phyloP scores from a whole-genome alignment of 2,113 vertebrate genomes.

The Oryzias curvinotus region DNA sequence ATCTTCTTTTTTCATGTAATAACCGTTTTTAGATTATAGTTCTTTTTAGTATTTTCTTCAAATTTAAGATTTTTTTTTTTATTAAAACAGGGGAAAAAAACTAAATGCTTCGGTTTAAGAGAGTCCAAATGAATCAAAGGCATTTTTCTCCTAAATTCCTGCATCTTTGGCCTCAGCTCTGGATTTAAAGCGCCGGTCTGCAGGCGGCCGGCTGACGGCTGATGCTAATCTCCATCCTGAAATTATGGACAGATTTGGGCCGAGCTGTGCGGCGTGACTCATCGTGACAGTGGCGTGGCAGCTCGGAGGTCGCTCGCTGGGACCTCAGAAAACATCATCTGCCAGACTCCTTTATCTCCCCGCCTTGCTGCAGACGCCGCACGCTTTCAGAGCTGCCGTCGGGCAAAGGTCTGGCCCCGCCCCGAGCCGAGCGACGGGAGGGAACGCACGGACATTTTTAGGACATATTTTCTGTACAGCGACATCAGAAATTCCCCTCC shows the following conservation, averaged over 20 bases:
- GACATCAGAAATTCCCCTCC: too few species aligned
- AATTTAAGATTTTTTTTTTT: too few species aligned
- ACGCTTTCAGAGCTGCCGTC: conserved; percentile 33
- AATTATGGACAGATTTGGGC: conserved; percentile 33
- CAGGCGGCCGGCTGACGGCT: conserved; percentile 15
- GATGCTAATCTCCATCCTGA: conserved; percentile 40
- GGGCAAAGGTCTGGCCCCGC: conserved; percentile 45
- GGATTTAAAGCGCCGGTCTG: conserved; percentile 4
- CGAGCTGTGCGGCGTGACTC: conserved; percentile 22
- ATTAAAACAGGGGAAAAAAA: too few species aligned
- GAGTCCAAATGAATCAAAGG: too few species aligned
- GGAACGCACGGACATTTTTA: too few species aligned
- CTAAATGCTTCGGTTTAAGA: too few species aligned
- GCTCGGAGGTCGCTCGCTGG: conserved; percentile 12
- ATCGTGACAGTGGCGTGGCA: conserved; percentile 19
- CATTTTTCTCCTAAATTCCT: not conserved
- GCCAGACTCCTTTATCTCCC: conserved; percentile 35
- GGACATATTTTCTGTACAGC: too few species aligned
- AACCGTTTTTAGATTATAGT: too few species aligned
- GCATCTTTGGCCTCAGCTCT: not conserved
- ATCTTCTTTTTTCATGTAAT: too few species aligned
- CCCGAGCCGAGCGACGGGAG: conserved; percentile 11
- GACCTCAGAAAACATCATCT: conserved; percentile 42
- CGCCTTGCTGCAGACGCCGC: conserved; percentile 11
- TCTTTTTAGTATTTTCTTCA: too few species aligned